Evolutionary conservation across 2,888 invertebrate genomes (phyloP), one percentile per base, ranked within the genome.

Genomic region (Pyrrhosoma nymphula): DNA sequence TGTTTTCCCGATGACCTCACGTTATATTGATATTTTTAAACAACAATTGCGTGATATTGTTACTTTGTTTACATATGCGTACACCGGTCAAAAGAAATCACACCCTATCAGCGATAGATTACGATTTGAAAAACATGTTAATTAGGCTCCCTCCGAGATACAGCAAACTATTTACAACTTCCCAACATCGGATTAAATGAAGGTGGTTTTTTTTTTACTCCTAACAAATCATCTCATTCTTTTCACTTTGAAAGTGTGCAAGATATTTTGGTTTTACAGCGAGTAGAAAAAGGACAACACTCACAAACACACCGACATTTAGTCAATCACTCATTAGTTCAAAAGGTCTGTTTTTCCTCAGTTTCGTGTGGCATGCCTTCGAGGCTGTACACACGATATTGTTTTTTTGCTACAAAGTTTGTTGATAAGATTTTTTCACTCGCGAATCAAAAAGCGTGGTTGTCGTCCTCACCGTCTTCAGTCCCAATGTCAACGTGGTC

Each of bases 181-280:
- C 93, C 93, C 69, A 20, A n/a, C 55, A 47, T 47, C 16, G 93
- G 47, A 69, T 18, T 35, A 39, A 75, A 93, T 3, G 82, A 69
- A 47, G 47, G 69, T n/a, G 14, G 20, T 47, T 26, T n/a, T 69
- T 93, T 63, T 88, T 35, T 23, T 20, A 63, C 39, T 47, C n/a
- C 56, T 39, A 47, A 93, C 63, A 10, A 23, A 93, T 47, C 93
- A 75, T 69, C 69, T 35, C n/a, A 6, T 55, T 47, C 47, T 69
- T 69, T 39, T 39, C 55, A 60, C 35, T 69, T n/a, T 75, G n/a
- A 93, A 93, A 75, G 75, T 63, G 93, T 93, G 93, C 93, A 93
- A 93, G 93, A 93, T 93, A 93, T 69, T 93, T 93, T 93, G 93
- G 93, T 93, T 93, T 47, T 93, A 93, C 47, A 93, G 93, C 93